Conservation (phyloP, 2,797 vertebrate genomes). For the Acanthurus tractus region DNA sequence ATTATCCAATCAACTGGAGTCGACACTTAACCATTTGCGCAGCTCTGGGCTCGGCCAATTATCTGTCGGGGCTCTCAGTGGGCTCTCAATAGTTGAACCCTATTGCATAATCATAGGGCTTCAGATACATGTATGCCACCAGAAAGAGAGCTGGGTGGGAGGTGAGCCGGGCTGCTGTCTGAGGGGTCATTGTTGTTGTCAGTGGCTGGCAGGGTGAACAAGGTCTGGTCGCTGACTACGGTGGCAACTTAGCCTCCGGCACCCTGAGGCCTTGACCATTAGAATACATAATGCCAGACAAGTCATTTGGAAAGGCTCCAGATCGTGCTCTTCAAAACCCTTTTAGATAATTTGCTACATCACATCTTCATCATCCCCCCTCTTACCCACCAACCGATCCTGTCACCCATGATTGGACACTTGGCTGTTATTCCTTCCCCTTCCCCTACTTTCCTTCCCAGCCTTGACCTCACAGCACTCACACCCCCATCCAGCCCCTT, state of each 20-base stretch:
- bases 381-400: slow-evolving; percentile 9
- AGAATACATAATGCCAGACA: slow-evolving; percentile 79
- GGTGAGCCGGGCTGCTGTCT: slow-evolving; percentile 53
- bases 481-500: slow-evolving; percentile 35
- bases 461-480: slow-evolving; percentile 67
- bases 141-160: slow-evolving; percentile 42
- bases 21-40: slow-evolving; percentile 76
- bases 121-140: slow-evolving; percentile 46
- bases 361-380: slow-evolving; percentile 39
- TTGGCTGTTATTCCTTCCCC: slow-evolving; percentile 34
- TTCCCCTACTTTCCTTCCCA: slow-evolving; percentile 43
- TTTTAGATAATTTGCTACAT: slow-evolving; percentile 80
- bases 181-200: slow-evolving; percentile 79
- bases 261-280: slow-evolving; percentile 70
- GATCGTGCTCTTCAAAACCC: slow-evolving; percentile 84
- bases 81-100: slow-evolving; percentile 50
- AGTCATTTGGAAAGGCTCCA: slow-evolving; percentile 86
- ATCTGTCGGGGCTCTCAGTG: slow-evolving; percentile 66
- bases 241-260: slow-evolving; percentile 57
- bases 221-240: slow-evolving; percentile 63
- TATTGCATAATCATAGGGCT: slow-evolving; percentile 64
- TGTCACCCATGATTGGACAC: slow-evolving; percentile 54
- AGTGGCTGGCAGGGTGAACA: slow-evolving; percentile 37
- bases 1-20: slow-evolving; percentile 79
- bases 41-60: slow-evolving; percentile 73